phyloP scores from a whole-genome alignment of 2,888 invertebrate species.

The Yponomeuta evonymella region DNA sequence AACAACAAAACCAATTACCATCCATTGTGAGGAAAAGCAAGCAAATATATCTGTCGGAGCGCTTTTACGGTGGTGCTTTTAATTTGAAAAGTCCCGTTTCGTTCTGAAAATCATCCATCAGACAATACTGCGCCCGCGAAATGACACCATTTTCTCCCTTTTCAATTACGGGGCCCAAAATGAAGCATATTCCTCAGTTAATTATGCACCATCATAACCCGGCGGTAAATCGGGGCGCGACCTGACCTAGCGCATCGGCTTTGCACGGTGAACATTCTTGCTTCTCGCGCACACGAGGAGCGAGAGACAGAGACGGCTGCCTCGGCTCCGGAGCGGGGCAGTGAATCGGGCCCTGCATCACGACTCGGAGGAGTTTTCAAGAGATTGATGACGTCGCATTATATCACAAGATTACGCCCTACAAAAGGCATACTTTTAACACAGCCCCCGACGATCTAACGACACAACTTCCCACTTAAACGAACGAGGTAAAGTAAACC shows the following conservation, averaged over 20 bases:
- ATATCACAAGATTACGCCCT: constrained; percentile 25
- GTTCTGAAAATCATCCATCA: background rate
- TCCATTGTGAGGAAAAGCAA: background rate
- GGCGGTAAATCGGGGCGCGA: background rate
- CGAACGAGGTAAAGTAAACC: constrained; percentile 2
- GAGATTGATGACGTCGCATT: constrained; percentile 27
- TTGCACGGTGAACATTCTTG: background rate
- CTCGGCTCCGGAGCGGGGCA: background rate
- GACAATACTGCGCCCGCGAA: background rate
- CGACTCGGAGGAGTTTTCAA: background rate
- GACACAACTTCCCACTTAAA: background rate
- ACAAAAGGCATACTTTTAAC: constrained; percentile 24
- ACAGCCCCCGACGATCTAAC: background rate
- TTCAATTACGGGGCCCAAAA: constrained; percentile 8
- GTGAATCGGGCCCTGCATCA: background rate
- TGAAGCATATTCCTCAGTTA: constrained; percentile 9
- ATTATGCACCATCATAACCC: constrained; percentile 14
- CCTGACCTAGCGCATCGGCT: background rate
- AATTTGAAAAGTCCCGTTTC: background rate
- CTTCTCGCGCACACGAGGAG: background rate
- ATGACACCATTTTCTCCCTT: constrained; percentile 11
- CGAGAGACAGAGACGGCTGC: background rate
- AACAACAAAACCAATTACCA: background rate
- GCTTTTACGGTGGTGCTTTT: background rate
- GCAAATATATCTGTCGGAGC: background rate